Base-by-base conservation (phyloP, 2,797 vertebrate species). In the Cetoscarus ocellatus region DNA sequence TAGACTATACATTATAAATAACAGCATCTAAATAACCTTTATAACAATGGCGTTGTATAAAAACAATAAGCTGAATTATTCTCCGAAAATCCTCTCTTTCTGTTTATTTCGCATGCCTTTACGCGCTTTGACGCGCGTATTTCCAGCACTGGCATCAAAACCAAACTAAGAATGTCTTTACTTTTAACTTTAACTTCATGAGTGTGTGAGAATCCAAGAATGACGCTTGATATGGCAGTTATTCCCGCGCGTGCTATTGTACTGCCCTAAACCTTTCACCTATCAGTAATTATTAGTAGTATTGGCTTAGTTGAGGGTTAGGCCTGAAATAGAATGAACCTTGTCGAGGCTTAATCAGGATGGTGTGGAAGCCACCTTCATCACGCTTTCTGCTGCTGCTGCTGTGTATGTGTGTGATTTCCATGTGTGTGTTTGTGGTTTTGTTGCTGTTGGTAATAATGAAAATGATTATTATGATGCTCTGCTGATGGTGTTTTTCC, bases 391-490 rank as follows among this genome's bases (percentile, higher is more conserved):
- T 70, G 59, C 15, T 77, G 45, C 7, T 73, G 68, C 15, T 69
- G 34, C 8, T 66, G 73, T 1, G 60, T 42, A 13, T 27, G 61
- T 6, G 55, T 42, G 50, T 54, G 45, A 39, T 44, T 51, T 48
- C 56, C 48, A 27, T 19, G 19, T 48, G 27, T 38, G 68, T 48
- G 63, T 44, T 49, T 63, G 73, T 53, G 75, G 60, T 61, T 67
- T 56, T 82, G 78, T 55, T 83, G 78, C 55, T 84, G 70, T 66
- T 86, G 81, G 59, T 89, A 62, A 79, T 83, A 76, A 86, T 83
- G 85, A 74, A 77, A 69, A 82, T 80, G 70, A 80, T 80, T 71
- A 87, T 89, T 79, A 78, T 86, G 77, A 86, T 80, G 85, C 48
- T 73, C 62, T 77, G 84, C 61, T 88, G 84, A 85, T 84, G 83